Percentiles rank a stretch among this genome's conserved stretches.
phyloP scores from a whole-genome alignment of 2,888 invertebrate genomes.

The Mythimna albipuncta region DNA sequence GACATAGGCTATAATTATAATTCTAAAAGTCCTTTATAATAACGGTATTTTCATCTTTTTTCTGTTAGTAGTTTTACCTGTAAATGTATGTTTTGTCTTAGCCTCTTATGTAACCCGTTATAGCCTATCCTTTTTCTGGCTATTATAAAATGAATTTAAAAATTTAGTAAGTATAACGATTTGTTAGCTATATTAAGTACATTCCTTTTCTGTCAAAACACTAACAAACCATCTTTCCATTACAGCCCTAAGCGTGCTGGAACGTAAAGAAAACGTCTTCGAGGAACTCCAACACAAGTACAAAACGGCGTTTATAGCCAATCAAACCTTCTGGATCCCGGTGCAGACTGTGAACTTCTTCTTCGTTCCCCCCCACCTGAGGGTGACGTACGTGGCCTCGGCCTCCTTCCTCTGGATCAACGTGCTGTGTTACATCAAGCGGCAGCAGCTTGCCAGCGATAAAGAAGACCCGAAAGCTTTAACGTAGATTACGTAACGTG shows the following conservation, averaged over 20 bases:
- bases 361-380: slow-evolving; percentile 92
- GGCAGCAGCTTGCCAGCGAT: slow-evolving; percentile 80
- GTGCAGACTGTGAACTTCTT: slow-evolving; percentile 95
- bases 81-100: neutral
- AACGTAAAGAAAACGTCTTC: slow-evolving; percentile 92
- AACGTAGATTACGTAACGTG: neutral
- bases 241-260: slow-evolving; percentile 94
- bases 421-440: slow-evolving; percentile 95
- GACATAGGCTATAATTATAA: too few relatives aligned
- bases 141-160: neutral
- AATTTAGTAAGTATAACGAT: too few relatives aligned
- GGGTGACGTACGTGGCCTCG: slow-evolving; percentile 95
- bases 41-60: too few relatives aligned
- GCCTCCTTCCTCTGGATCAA: slow-evolving; percentile 96
- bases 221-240: slow-evolving; percentile 4
- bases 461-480: neutral
- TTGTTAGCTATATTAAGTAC: too few relatives aligned
- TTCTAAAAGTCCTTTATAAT: too few relatives aligned
- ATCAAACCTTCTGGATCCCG: slow-evolving; percentile 96
- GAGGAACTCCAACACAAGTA: slow-evolving; percentile 94
- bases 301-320: slow-evolving; percentile 93
- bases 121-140: neutral
- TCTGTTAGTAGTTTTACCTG: neutral
- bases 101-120: too few relatives aligned
- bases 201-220: neutral